phyloP scores from a whole-genome alignment of 2,113 vertebrate species.

The Nettapus auritus region DNA sequence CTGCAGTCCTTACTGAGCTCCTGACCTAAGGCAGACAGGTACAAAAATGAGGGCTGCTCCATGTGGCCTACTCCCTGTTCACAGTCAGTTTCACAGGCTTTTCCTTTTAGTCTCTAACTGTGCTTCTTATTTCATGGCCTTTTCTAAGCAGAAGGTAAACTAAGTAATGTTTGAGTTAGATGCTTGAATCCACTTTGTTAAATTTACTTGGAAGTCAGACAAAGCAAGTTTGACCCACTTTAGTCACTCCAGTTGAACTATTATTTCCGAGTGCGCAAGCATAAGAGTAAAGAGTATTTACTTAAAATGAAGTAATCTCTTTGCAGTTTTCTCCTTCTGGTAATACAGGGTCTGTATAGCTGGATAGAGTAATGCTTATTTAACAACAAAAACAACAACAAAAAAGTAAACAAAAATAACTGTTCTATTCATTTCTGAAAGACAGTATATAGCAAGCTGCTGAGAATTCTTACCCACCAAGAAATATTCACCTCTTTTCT shows the following conservation, averaged over 20 bases:
- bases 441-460: background rate
- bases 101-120: background rate
- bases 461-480: background rate
- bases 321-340: background rate
- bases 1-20: too few species aligned
- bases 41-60: background rate
- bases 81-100: background rate
- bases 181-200: background rate
- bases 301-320: background rate
- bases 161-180: background rate
- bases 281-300: background rate
- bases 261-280: background rate
- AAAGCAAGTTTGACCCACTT: background rate
- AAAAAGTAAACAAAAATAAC: background rate
- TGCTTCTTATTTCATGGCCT: background rate
- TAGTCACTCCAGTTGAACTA: background rate
- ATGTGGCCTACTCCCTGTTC: background rate
- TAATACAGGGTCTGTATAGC: too few species aligned
- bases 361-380: background rate
- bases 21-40: background rate
- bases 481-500: background rate
- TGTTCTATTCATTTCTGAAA: background rate
- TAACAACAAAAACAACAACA: background rate
- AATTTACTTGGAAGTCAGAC: conserved; percentile 1
- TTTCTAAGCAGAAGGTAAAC: background rate